Evolutionary conservation across 2,888 invertebrate genomes (phyloP).

Genomic region (Masnerella sp.): DNA sequence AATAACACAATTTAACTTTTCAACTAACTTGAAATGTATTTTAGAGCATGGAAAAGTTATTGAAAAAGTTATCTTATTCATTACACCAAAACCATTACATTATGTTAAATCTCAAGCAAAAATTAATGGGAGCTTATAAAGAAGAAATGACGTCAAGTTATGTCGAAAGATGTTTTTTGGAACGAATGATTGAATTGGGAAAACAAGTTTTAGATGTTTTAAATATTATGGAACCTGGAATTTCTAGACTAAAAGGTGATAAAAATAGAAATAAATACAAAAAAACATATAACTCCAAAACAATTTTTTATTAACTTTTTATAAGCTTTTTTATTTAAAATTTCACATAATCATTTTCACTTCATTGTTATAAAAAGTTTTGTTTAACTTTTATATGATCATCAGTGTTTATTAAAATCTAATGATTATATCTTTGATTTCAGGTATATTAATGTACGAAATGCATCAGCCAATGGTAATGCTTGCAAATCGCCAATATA

Average conservation of each 20-base stretch:
- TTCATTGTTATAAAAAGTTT: too few relatives aligned
- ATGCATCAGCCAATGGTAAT: conserved; percentile 84
- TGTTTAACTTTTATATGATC: too few relatives aligned
- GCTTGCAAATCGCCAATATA: conserved; percentile 82
- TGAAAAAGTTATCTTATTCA: conserved; percentile 79
- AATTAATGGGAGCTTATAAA: conserved; percentile 80
- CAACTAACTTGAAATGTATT: conserved; percentile 31
- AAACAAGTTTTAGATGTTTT: conserved; percentile 82
- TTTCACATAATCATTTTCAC: too few relatives aligned
- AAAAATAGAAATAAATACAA: neutral
- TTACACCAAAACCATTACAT: conserved; percentile 84
- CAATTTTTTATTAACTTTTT: too few relatives aligned
- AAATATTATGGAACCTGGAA: conserved; percentile 84
- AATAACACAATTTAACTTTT: neutral
- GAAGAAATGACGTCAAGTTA: conserved; percentile 67
- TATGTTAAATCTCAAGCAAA: conserved; percentile 84
- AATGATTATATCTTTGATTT: conserved; percentile 65
- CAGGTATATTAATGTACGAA: conserved; percentile 87
- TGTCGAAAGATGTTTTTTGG: conserved; percentile 79
- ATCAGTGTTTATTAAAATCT: too few relatives aligned
- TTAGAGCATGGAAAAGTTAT: conserved; percentile 75
- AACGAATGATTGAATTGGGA: conserved; percentile 83
- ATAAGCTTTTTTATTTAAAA: too few relatives aligned
- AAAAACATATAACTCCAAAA: too few relatives aligned
- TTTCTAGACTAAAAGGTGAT: conserved; percentile 83